Evolutionary conservation across 1,140 invertebrate species (phyloP), one percentile per base, ranked within the genome.

Genomic region (Manduca sexta): DNA sequence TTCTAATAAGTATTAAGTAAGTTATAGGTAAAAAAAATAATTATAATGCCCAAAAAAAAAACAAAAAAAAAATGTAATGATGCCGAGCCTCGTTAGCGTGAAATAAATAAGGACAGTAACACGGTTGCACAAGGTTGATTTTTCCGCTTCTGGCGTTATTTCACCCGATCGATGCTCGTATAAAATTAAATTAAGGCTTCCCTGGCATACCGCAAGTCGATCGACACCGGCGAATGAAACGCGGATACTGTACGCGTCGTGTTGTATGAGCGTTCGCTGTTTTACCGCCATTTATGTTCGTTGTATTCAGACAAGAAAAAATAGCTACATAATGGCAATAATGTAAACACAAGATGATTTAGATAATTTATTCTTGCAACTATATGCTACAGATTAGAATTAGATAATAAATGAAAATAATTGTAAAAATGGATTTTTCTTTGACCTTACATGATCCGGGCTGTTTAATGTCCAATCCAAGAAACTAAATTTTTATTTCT

Each of bases 401-500:
- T 83, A 84, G 74, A 73, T 84, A 83, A 81, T 80, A 83, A 80
- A 80, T 80, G 82, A 82, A 80, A 82, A 74, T 79, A 80, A 80
- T 82, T 74, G 79, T 82, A 80, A 55, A 71, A 55, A 26, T 26
- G 21, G 21, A 26, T 26, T 26, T 26, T 26, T 26, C 21, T 26
- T 26, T 26, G 21, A 26, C 21, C 21, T 26, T 26, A n/a, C n/a
- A n/a, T n/a, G n/a, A n/a, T n/a, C n/a, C n/a, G n/a, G n/a, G n/a
- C n/a, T n/a, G n/a, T n/a, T n/a, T n/a, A n/a, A n/a, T n/a, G n/a
- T n/a, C n/a, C n/a, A n/a, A n/a, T n/a, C n/a, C n/a, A n/a, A n/a
- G n/a, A n/a, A n/a, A n/a, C n/a, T n/a, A n/a, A n/a, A n/a, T n/a
- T n/a, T n/a, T n/a, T n/a, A n/a, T n/a, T n/a, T n/a, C n/a, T n/a